Evolutionary conservation across 2,797 vertebrate species (phyloP).

Genomic region (Crossoptilon crossoptilon): DNA sequence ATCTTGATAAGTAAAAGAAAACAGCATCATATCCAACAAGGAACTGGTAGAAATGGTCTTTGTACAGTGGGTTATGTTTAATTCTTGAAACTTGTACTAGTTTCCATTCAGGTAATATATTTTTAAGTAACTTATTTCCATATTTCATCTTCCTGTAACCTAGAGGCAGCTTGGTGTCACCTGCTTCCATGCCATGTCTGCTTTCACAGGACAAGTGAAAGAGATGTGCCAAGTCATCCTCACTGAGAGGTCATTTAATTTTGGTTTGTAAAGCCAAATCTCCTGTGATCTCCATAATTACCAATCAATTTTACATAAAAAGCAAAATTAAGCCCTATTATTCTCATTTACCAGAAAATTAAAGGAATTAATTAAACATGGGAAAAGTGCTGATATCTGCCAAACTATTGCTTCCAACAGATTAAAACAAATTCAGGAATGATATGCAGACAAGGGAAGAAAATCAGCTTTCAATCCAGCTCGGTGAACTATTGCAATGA

Average conservation of each 20-base stretch:
- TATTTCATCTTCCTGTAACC: background rate
- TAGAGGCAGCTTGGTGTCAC: background rate
- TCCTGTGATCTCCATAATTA: constrained; percentile 75
- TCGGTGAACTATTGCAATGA: background rate
- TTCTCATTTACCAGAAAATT: constrained; percentile 83
- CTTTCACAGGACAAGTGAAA: background rate
- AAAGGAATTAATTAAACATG: constrained; percentile 83
- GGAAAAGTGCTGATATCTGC: constrained; percentile 70
- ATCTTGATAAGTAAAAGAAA: background rate
- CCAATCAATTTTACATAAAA: constrained; percentile 82
- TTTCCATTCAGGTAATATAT: background rate
- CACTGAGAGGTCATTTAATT: constrained; percentile 77
- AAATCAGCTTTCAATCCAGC: background rate
- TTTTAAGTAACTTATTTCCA: background rate
- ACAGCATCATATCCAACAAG: background rate
- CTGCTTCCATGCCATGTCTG: background rate
- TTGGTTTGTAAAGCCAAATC: constrained; percentile 74
- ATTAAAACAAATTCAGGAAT: constrained; percentile 69
- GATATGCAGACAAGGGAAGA: constrained; percentile 21
- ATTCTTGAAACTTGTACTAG: background rate
- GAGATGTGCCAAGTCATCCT: constrained; percentile 56
- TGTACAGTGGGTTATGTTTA: background rate
- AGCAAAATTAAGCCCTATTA: constrained; percentile 82
- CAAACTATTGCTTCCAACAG: constrained; percentile 74
- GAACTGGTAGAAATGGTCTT: background rate